A percentile compares a stretch with the other conserved stretches of the same genome.
Evolutionary conservation across 2,113 vertebrate genomes (phyloP).

Genomic region (Lipotes vexillifer): DNA sequence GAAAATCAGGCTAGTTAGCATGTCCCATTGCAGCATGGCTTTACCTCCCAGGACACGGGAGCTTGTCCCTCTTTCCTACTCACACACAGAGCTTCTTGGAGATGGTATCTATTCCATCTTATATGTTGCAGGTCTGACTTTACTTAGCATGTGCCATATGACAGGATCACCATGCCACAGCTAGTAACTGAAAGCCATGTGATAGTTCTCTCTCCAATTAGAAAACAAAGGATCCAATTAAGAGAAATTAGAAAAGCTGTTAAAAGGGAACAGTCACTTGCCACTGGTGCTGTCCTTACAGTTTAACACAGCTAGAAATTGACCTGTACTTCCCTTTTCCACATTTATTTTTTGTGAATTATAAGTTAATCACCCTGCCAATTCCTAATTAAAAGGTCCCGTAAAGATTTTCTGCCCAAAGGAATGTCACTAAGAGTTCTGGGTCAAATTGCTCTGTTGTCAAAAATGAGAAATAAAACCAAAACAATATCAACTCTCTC

Average conservation of each 20-base stretch:
- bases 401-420: slow-evolving; percentile 67
- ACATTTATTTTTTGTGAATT: slow-evolving; percentile 71
- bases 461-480: slow-evolving; percentile 61
- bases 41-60: background rate
- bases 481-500: slow-evolving; percentile 46
- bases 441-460: slow-evolving; percentile 69
- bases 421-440: slow-evolving; percentile 55
- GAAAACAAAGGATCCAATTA: slow-evolving; percentile 76
- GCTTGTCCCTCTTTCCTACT: background rate
- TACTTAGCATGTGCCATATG: slow-evolving; percentile 42
- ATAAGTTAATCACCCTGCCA: slow-evolving; percentile 72
- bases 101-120: background rate
- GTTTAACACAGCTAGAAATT: slow-evolving; percentile 66
- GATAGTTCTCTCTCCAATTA: slow-evolving; percentile 67
- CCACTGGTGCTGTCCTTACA: slow-evolving; percentile 58
- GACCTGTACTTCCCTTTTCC: slow-evolving; percentile 67
- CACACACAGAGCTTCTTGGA: background rate
- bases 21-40: background rate
- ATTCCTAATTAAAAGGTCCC: slow-evolving; percentile 71
- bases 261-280: slow-evolving; percentile 69
- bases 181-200: slow-evolving; percentile 69
- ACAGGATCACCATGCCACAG: slow-evolving; percentile 53
- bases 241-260: slow-evolving; percentile 72
- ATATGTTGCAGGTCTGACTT: background rate
- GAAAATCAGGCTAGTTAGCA: background rate